These are phyloP conservation scores for Scomber colias DNA, from an alignment of 2,113 vertebrate genomes.

Conservation along the genomic window DNA sequence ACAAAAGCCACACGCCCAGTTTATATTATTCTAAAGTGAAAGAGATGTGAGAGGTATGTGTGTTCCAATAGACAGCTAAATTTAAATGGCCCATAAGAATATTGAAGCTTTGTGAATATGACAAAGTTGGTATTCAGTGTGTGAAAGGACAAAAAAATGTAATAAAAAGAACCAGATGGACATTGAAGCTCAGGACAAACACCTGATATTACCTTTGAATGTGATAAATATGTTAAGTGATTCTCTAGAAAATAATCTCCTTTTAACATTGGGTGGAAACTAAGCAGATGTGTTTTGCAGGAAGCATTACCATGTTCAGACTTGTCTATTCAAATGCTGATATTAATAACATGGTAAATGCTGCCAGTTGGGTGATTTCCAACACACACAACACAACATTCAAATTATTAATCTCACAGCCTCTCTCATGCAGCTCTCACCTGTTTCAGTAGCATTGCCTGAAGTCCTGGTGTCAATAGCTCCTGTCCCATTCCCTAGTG, in stretches of 20 bases:
- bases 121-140: not conserved
- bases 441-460: constrained; percentile 35
- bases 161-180: constrained; percentile 21
- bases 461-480: not conserved
- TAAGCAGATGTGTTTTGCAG: not conserved
- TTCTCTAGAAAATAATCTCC: not conserved
- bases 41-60: not conserved
- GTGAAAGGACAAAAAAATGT: not conserved
- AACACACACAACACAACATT: not conserved
- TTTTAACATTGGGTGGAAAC: not conserved
- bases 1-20: too few relatives aligned
- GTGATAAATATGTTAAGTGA: not conserved
- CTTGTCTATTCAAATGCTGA: constrained; percentile 16
- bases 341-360: not conserved
- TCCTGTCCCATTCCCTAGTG: constrained; percentile 6
- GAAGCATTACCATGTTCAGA: constrained; percentile 7
- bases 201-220: constrained; percentile 24
- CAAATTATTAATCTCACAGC: not conserved
- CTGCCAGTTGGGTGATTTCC: not conserved
- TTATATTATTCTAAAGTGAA: not conserved
- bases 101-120: rapidly evolving
- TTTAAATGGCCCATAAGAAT: not conserved
- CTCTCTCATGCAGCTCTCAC: constrained; percentile 58
- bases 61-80: not conserved
- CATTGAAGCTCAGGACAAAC: not conserved